Percentiles rank a stretch among this genome's conserved stretches.
Conservation (phyloP, 2,113 vertebrate genomes). For the Gracilinanus agilis region DNA sequence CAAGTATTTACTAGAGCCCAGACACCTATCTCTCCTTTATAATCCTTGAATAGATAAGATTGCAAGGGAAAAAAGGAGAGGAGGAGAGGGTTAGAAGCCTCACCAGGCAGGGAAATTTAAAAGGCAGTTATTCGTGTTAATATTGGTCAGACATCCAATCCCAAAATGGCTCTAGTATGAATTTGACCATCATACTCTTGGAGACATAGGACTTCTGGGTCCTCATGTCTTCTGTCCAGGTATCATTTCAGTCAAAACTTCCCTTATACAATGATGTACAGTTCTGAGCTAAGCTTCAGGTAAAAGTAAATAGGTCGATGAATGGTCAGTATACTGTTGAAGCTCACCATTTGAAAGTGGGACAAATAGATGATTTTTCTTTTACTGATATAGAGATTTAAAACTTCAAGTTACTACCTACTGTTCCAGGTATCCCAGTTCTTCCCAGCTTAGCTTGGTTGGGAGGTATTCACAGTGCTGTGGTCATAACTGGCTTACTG, state of each 20-base stretch:
- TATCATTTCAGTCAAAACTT: background rate
- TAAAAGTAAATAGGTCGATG: background rate
- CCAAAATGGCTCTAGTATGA: background rate
- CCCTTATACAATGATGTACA: background rate
- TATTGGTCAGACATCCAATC: background rate
- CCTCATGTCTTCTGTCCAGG: background rate
- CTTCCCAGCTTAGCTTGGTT: background rate
- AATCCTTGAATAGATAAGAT: background rate
- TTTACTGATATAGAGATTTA: background rate
- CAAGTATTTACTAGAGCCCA: background rate
- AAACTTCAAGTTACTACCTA: background rate
- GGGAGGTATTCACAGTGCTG: background rate
- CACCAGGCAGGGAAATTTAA: background rate
- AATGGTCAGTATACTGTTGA: background rate
- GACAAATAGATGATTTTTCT: background rate
- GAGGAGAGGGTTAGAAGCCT: background rate
- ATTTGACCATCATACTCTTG: background rate
- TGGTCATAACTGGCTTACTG: background rate
- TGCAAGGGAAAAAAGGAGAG: background rate
- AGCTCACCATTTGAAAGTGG: background rate
- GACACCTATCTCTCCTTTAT: too few relatives aligned
- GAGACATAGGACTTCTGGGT: background rate
- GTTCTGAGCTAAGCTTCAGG: background rate
- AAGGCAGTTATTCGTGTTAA: background rate
- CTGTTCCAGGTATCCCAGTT: background rate